A percentile compares a stretch with the other conserved stretches of the same genome.
These are phyloP conservation scores for Himalopsyche tibetana DNA, from an alignment of 2,888 invertebrate species.

Conservation along the genomic window DNA sequence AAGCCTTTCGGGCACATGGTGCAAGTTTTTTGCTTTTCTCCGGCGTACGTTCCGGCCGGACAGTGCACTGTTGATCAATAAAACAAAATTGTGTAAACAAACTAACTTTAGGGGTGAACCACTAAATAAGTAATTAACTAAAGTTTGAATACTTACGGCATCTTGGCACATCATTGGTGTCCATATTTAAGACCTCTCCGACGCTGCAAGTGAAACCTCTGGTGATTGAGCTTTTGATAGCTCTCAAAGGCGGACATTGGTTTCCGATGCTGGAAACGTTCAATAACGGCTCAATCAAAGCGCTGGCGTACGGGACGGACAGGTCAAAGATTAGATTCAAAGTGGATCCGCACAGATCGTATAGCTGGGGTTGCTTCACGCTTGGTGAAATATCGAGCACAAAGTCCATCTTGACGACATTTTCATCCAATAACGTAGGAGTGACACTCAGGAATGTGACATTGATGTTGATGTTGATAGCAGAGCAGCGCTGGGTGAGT, in stretches of 20 bases:
- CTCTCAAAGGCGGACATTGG: conserved; percentile 93
- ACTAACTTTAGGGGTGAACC: background rate
- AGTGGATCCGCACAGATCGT: conserved; percentile 96
- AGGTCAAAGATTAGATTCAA: conserved; percentile 95
- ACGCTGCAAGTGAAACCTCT: conserved; percentile 95
- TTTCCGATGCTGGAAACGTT: conserved; percentile 94
- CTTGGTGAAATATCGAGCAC: conserved; percentile 91
- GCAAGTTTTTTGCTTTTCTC: conserved; percentile 92
- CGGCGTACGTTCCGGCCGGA: conserved; percentile 96
- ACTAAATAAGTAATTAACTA: conserved; percentile 10
- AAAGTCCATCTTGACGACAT: conserved; percentile 93
- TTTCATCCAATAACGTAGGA: conserved; percentile 89
- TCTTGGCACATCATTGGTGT: conserved; percentile 92
- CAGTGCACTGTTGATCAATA: conserved; percentile 85
- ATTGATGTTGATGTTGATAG: conserved; percentile 95
- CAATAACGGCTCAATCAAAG: conserved; percentile 90
- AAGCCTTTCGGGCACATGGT: conserved; percentile 94
- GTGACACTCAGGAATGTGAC: conserved; percentile 91
- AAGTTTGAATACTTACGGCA: conserved; percentile 83
- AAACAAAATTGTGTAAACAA: background rate
- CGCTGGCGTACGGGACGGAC: conserved; percentile 94
- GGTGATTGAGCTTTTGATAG: conserved; percentile 87
- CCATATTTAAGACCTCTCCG: conserved; percentile 96
- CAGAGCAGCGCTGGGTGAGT: conserved; percentile 94
- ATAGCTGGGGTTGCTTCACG: conserved; percentile 92